These are phyloP conservation scores for Drosophila helvetica DNA, from an alignment of 2,888 invertebrate species.

Conservation along the genomic window DNA sequence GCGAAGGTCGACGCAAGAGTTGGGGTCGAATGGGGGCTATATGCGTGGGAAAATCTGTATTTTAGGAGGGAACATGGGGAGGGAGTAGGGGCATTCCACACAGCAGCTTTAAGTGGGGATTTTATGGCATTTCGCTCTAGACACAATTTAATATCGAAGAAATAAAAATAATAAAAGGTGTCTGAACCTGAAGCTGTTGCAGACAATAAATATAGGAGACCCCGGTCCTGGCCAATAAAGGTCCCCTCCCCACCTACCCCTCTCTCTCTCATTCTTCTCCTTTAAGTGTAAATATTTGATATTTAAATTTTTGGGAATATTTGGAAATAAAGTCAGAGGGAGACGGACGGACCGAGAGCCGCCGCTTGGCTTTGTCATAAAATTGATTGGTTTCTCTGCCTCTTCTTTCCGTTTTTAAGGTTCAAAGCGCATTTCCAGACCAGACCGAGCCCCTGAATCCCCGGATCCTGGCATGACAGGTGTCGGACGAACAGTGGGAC, in stretches of 20 bases:
- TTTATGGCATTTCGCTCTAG: conserved; percentile 71
- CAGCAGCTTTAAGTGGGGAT: conserved; percentile 64
- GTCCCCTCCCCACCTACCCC: conserved; percentile 9
- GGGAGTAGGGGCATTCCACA: not conserved
- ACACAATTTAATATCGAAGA: conserved; percentile 67
- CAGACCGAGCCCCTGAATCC: not conserved
- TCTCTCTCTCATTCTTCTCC: not conserved
- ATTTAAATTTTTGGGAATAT: conserved; percentile 47
- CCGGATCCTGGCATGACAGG: conserved; percentile 26
- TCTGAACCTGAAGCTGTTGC: conserved; percentile 56
- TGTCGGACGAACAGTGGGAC: conserved; percentile 25
- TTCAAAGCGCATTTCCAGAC: conserved; percentile 53
- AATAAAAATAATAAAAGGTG: conserved; percentile 58
- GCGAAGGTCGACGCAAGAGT: conserved; percentile 57
- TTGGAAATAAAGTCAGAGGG: conserved; percentile 13
- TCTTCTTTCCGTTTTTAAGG: conserved; percentile 50
- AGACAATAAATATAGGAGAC: conserved; percentile 63
- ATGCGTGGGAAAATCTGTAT: conserved; percentile 71
- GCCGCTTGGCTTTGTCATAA: conserved; percentile 52
- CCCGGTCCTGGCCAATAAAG: conserved; percentile 49
- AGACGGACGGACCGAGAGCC: not conserved
- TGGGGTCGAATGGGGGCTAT: conserved; percentile 19
- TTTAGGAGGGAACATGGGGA: not conserved
- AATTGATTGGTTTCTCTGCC: conserved; percentile 72
- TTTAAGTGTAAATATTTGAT: conserved; percentile 42